Conservation (phyloP, 2,797 vertebrate genomes). For the Parotocinclus haroldoi region DNA sequence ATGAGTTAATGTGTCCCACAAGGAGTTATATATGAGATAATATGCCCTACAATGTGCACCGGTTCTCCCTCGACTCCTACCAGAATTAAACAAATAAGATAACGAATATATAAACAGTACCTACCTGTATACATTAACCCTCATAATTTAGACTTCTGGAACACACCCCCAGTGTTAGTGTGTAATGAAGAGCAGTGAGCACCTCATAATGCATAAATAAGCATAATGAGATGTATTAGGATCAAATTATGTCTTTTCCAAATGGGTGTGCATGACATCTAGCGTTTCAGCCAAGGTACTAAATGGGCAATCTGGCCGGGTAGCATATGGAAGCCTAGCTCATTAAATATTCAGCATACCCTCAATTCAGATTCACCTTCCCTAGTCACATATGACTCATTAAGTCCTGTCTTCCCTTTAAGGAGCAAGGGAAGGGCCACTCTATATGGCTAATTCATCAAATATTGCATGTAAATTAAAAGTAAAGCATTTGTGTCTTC, state of each 20-base stretch:
- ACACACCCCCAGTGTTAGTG: no score
- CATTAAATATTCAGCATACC: conserved; percentile 42
- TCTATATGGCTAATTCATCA: conserved; percentile 55
- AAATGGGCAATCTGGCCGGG: conserved; percentile 39
- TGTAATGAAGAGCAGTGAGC: no score
- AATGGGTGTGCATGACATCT: neutral
- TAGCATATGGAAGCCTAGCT: conserved; percentile 29
- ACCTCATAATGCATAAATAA: conserved; percentile 8
- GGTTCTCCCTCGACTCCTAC: no score
- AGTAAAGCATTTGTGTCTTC: no score
- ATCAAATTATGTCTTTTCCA: neutral
- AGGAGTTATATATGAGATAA: no score
- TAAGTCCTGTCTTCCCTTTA: conserved; percentile 20
- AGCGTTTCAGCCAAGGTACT: conserved; percentile 13
- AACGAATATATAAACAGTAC: no score
- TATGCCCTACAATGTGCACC: no score
- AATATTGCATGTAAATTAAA: conserved; percentile 13
- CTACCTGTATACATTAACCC: no score
- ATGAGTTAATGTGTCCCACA: no score
- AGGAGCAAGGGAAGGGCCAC: conserved; percentile 31
- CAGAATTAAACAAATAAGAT: no score
- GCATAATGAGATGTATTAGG: neutral
- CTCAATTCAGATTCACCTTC: conserved; percentile 33
- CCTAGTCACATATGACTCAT: conserved; percentile 45
- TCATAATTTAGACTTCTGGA: no score